Conservation (phyloP, 2,888 invertebrate genomes). For the Diadromus collaris region DNA sequence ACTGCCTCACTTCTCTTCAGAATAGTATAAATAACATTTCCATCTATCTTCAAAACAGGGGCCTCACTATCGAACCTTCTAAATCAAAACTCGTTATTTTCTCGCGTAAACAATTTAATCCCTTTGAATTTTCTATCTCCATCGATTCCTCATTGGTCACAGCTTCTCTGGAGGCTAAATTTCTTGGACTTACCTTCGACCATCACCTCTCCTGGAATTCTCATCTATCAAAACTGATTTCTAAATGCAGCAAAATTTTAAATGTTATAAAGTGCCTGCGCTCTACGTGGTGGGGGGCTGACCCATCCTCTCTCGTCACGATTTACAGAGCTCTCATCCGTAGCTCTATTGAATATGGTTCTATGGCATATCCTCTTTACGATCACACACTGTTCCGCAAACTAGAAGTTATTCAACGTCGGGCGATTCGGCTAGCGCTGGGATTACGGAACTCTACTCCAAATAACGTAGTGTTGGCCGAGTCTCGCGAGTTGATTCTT, state of each 20-base stretch:
- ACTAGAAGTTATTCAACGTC: constrained; percentile 25
- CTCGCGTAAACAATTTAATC: constrained; percentile 11
- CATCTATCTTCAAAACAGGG: constrained; percentile 7
- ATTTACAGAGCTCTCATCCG: constrained; percentile 43
- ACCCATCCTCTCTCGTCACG: constrained; percentile 32
- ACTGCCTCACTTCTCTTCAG: constrained; percentile 7
- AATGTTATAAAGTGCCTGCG: constrained; percentile 43
- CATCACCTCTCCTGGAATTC: constrained; percentile 1
- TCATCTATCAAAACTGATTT: constrained; percentile 13
- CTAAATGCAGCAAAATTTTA: constrained; percentile 40
- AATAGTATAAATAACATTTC: constrained; percentile 10
- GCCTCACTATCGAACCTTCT: constrained; percentile 39
- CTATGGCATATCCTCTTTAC: not conserved
- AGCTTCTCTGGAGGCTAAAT: constrained; percentile 20
- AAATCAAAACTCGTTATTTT: constrained; percentile 34
- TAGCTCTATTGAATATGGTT: constrained; percentile 47
- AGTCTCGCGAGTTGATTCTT: constrained; percentile 10
- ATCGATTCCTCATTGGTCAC: not conserved
- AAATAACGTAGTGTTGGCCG: constrained; percentile 30
- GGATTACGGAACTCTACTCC: constrained; percentile 45
- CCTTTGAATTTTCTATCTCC: not conserved
- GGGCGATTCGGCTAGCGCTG: constrained; percentile 24
- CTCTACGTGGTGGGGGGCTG: constrained; percentile 46
- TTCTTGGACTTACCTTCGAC: constrained; percentile 45
- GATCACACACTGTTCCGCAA: not conserved